Evolutionary conservation across 2,113 vertebrate species (phyloP), one percentile per base, ranked within the genome.

Genomic region (Bolborhynchus lineola): DNA sequence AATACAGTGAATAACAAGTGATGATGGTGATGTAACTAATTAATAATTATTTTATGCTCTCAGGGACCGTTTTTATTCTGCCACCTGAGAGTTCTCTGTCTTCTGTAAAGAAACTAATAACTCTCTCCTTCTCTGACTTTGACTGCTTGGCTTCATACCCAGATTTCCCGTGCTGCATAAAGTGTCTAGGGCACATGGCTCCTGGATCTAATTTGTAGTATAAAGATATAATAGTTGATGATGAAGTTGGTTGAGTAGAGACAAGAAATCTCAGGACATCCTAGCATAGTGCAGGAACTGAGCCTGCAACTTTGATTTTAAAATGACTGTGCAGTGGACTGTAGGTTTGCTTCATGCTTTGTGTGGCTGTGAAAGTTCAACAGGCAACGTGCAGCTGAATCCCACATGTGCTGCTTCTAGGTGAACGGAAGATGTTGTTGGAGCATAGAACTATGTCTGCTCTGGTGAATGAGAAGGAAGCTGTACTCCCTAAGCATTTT

Each of bases 1-100:
- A 79, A 70, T 93, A 59, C 16, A 70, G 44, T 69, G 63, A 89
- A 63, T 89, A 95, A 85, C 35, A 93, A 93, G 47, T 52, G 57
- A 64, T 94, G 70, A 87, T 87, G 28, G 37, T 53, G 70, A 85
- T 92, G 26, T 82, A 91, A 84, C 74, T 82, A 92, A 92, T 93
- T 85, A 89, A 85, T 55, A 92, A 91, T 70, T 93, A 91, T 91
- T 89, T 94, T 79, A 39, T 79, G 20, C 63, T 96, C 69, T 89
- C 49, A 35, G 70, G 63, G 78, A 79, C 53, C 9, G 39, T 87
- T 95, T 93, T 89, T 16, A 44, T 93, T 69, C 41, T 76, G 17
- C 69, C 57, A 69, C 41, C 37, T 87, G 90, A 87, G 92, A 92
- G 21, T 88, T 92, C 47, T 83, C n/a, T 8, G 21, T 52, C 72